Evolutionary conservation across 1,140 invertebrate species (phyloP).

Genomic region (Dendroctonus valens): DNA sequence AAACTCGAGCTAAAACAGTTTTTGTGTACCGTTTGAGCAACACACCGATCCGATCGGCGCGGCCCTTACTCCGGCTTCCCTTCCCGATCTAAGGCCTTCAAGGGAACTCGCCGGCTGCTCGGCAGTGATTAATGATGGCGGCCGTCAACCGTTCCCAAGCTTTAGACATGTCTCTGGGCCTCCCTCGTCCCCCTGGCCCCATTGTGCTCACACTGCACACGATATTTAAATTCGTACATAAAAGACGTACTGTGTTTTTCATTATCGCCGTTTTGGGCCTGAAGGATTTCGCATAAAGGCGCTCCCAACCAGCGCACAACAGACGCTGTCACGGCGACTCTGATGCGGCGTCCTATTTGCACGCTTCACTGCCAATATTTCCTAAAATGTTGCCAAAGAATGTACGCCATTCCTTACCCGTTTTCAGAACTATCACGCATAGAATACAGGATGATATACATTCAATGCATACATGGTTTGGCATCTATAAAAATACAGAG

Average conservation of each 20-base stretch:
- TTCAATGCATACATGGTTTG: too few species aligned
- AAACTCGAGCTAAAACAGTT: conserved; percentile 32
- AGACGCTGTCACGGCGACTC: conserved; percentile 18
- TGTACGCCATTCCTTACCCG: too few species aligned
- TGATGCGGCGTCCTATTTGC: conserved; percentile 8
- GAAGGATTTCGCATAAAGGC: conserved; percentile 46
- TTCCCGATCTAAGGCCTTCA: conserved; percentile 28
- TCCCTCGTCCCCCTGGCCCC: conserved; percentile 40
- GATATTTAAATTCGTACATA: conserved; percentile 49
- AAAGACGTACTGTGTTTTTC: conserved; percentile 50
- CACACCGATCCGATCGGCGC: conserved; percentile 26
- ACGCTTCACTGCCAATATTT: conserved; percentile 1
- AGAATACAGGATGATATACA: too few species aligned
- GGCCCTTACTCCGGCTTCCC: conserved; percentile 33
- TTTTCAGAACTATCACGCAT: too few species aligned
- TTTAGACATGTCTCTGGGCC: conserved; percentile 50
- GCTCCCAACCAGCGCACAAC: conserved; percentile 16
- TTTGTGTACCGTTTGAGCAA: conserved; percentile 32
- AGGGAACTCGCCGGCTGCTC: conserved; percentile 45
- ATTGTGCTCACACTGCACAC: conserved; percentile 46
- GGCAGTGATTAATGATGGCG: conserved; percentile 48
- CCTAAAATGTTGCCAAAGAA: too few species aligned
- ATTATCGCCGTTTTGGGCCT: conserved; percentile 49
- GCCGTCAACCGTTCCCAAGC: conserved; percentile 49
- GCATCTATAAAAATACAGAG: too few species aligned